A percentile compares a stretch with the other conserved stretches of the same genome.
phyloP scores from a whole-genome alignment of 2,888 invertebrate genomes.

The Dyspetes luteomarginatus region DNA sequence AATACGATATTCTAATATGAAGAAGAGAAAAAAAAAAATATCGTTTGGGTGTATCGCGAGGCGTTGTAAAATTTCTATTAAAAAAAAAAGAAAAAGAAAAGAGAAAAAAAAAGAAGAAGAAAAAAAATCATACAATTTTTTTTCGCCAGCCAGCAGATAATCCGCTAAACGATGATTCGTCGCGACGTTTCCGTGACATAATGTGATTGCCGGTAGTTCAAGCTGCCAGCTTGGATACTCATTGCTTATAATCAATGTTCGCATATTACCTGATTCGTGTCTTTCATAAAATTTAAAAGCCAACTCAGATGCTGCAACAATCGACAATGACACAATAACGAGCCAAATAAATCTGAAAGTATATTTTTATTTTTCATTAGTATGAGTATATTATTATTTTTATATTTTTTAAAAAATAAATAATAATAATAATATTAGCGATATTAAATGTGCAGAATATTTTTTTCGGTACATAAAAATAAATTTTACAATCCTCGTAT shows the following conservation, averaged over 20 bases:
- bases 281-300: constrained; percentile 72
- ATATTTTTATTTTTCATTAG: constrained; percentile 21
- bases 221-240: constrained; percentile 72
- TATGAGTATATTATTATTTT: too few species aligned
- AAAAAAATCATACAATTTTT: constrained; percentile 66
- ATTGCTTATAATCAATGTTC: constrained; percentile 72
- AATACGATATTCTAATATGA: too few species aligned
- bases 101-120: too few species aligned
- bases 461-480: background rate
- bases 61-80: too few species aligned
- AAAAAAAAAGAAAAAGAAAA: too few species aligned
- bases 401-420: too few species aligned
- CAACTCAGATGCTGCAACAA: constrained; percentile 68
- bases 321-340: constrained; percentile 68
- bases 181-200: constrained; percentile 70
- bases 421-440: too few species aligned
- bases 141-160: constrained; percentile 63
- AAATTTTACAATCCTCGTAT: background rate
- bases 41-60: too few species aligned
- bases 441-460: too few species aligned
- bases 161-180: constrained; percentile 61
- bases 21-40: too few species aligned
- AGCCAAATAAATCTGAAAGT: constrained; percentile 72
- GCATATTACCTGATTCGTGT: constrained; percentile 73
- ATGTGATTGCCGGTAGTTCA: constrained; percentile 71